phyloP scores from a whole-genome alignment of 2,888 invertebrate genomes.

The Cryptophagus acutangulus region DNA sequence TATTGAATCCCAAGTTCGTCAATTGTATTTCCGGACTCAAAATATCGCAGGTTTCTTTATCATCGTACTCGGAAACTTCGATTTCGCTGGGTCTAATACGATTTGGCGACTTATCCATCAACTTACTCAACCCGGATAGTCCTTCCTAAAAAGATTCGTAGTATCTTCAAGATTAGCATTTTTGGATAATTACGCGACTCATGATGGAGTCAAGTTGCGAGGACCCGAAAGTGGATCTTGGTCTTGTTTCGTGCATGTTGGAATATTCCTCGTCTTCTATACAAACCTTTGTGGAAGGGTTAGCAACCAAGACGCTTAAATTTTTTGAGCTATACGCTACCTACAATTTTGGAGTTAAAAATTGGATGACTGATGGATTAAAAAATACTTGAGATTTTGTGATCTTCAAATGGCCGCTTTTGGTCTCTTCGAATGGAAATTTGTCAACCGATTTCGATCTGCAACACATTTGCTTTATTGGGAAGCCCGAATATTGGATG shows the following conservation, averaged over 20 bases:
- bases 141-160: slow-evolving; percentile 28
- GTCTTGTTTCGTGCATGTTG: too few species aligned
- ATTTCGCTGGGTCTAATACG: slow-evolving; percentile 33
- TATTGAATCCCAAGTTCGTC: slow-evolving; percentile 53
- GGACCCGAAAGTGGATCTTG: too few species aligned
- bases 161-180: background rate
- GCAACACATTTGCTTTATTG: too few species aligned
- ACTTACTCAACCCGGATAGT: slow-evolving; percentile 33
- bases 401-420: too few species aligned
- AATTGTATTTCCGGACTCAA: slow-evolving; percentile 51
- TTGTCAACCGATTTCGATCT: too few species aligned
- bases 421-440: too few species aligned
- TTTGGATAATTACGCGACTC: slow-evolving; percentile 31
- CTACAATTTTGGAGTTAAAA: slow-evolving; percentile 47
- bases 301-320: slow-evolving; percentile 63
- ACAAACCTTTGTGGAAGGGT: slow-evolving; percentile 51
- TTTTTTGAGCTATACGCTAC: slow-evolving; percentile 66
- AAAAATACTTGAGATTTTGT: too few species aligned
- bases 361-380: too few species aligned
- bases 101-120: slow-evolving; percentile 35
- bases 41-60: slow-evolving; percentile 43
- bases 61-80: slow-evolving; percentile 41
- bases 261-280: slow-evolving; percentile 24
- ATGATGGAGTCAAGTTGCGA: slow-evolving; percentile 40
- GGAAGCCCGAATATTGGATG: too few species aligned